A percentile compares a stretch with the other conserved stretches of the same genome.
Evolutionary conservation across 2,113 vertebrate genomes (phyloP).

Genomic region (Motacilla tschutschensis): DNA sequence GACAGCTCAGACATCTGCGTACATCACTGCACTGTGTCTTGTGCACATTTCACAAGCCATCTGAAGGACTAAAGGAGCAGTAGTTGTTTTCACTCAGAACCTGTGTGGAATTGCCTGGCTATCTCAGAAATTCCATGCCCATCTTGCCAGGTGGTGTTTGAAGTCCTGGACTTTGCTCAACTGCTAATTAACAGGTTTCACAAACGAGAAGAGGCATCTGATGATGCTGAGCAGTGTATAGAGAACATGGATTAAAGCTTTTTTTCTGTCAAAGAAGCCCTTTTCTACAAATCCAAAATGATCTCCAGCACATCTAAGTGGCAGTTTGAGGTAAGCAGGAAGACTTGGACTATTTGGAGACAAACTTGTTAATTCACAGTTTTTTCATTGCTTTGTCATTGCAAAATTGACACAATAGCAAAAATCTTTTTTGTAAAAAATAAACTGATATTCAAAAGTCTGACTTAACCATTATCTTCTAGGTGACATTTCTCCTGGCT

Average conservation of each 20-base stretch:
- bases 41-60: background rate
- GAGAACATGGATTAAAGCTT: background rate
- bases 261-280: background rate
- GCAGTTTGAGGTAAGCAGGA: background rate
- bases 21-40: background rate
- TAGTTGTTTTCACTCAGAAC: background rate
- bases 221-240: background rate
- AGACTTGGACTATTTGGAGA: background rate
- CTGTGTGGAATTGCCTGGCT: background rate
- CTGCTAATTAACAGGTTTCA: background rate
- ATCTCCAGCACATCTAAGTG: background rate
- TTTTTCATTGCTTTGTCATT: background rate
- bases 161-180: background rate
- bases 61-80: background rate
- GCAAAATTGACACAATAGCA: background rate
- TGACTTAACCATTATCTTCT: background rate
- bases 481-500: background rate
- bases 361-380: background rate
- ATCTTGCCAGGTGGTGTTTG: background rate
- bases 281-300: background rate
- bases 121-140: accelerated
- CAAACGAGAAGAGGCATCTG: background rate
- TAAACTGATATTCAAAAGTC: background rate
- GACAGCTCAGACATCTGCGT: background rate
- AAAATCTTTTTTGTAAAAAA: background rate